Evolutionary conservation across 2,888 invertebrate species (phyloP).

Genomic region (Xanthia togata): DNA sequence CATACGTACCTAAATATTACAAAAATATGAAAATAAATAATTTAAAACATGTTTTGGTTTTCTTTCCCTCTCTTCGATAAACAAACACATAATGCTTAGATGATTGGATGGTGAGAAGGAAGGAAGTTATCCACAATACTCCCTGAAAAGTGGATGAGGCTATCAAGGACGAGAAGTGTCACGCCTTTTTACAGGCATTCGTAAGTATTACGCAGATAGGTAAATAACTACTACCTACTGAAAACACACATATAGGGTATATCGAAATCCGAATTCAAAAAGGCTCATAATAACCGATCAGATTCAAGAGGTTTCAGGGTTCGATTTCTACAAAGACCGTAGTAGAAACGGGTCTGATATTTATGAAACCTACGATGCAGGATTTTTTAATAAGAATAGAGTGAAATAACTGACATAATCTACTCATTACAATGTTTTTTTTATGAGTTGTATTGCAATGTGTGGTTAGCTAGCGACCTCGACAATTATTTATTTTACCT

Average conservation of each 20-base stretch:
- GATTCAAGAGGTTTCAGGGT: neutral
- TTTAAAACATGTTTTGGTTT: slow-evolving; percentile 40
- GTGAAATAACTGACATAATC: too few relatives aligned
- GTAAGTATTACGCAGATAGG: neutral
- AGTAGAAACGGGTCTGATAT: neutral
- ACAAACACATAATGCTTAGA: neutral
- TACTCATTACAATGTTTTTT: too few relatives aligned
- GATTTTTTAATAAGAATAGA: neutral
- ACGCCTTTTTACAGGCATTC: neutral
- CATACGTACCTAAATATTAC: slow-evolving; percentile 78
- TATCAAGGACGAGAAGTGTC: neutral
- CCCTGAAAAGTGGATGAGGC: neutral
- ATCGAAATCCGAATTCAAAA: neutral
- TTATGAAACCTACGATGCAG: neutral
- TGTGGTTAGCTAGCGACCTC: too few relatives aligned
- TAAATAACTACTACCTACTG: neutral
- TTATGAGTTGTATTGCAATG: too few relatives aligned
- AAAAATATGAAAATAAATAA: slow-evolving; percentile 70
- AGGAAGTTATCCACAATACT: neutral
- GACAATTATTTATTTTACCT: too few relatives aligned
- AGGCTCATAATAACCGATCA: neutral
- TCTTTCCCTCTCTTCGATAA: neutral
- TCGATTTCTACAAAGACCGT: neutral
- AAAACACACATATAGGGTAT: neutral
- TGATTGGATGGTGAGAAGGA: neutral